Evolutionary conservation across 2,113 vertebrate genomes (phyloP), one percentile per base, ranked within the genome.

Genomic region (Sinocyclocheilus rhinocerous): DNA sequence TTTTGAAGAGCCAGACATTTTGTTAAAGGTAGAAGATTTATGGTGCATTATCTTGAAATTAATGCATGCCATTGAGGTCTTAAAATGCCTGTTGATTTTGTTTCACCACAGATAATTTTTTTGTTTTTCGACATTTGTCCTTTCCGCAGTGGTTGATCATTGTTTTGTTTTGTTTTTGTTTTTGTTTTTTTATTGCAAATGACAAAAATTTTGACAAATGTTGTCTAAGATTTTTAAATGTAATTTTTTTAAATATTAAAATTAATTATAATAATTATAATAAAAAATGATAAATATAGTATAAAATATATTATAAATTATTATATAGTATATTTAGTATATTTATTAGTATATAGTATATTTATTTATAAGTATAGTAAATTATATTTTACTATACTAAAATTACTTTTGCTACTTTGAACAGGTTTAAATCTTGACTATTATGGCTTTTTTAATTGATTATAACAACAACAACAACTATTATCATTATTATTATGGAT

Each of bases 1-100:
- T 73, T 84, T 29, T 67, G 18, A 80, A n/a, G 76, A 81, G 48
- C 45, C 18, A 36, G 45, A 22, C 39, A 29, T 75, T 48, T 85
- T 67, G 76, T 48, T 77, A 26, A 63, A 33, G 12, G 59, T 20
- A 57, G 48, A 20, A 20, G 1, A 70, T 70, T 2, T 39, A 39
- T 67, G 13, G 63, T 7, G 1, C 12, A 13, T 70, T 20, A 10
- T 69, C 3, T 36, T 36, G 3, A 69, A 33, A 9, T 70, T n/a
- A 70, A 70, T 70, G 26, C 2, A 0, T 33, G 6, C 15, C 2
- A 69, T 18, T 33, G 1, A 69, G 15, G 13, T 67, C 26, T 67
- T 69, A 69, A 33, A 69, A 69, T 33, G 15, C 26, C 65, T 33
- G 26, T 33, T 33, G 26, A 8, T 69, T 69, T 69, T 8, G 6